phyloP scores from a whole-genome alignment of 2,888 invertebrate species.

The Andricus quercusramuli region DNA sequence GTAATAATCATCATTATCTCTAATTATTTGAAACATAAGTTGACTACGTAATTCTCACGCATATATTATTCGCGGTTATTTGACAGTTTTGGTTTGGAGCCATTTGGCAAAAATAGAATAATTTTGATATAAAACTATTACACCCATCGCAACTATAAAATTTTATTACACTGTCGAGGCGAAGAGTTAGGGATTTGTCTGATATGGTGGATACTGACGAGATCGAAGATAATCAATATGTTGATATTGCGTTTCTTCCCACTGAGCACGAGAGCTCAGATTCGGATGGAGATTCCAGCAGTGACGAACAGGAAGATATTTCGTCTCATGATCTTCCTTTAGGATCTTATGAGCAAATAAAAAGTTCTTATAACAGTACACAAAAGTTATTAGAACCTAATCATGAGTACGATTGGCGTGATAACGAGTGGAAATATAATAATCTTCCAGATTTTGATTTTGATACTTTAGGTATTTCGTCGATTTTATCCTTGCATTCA shows the following conservation, averaged over 20 bases:
- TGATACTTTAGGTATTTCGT: conserved; percentile 16
- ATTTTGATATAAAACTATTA: no score
- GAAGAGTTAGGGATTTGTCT: conserved; percentile 40
- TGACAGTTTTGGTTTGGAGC: no score
- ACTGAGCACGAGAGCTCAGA: conserved; percentile 35
- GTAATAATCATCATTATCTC: no score
- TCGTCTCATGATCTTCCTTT: conserved; percentile 42
- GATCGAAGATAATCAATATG: conserved; percentile 41
- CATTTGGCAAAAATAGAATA: no score
- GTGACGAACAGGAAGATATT: conserved; percentile 44
- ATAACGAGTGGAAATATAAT: conserved; percentile 21
- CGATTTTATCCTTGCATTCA: conserved; percentile 31
- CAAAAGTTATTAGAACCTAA: conserved; percentile 45
- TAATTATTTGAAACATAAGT: no score
- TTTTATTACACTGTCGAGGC: no score
- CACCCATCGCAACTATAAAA: no score
- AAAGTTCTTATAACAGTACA: conserved; percentile 43
- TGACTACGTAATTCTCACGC: no score
- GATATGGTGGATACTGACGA: conserved; percentile 43
- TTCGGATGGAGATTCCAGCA: conserved; percentile 31
- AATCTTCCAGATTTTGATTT: background rate
- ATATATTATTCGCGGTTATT: no score
- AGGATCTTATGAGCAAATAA: conserved; percentile 48
- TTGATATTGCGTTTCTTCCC: conserved; percentile 50
- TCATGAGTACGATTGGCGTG: conserved; percentile 45